A percentile compares a stretch with the other conserved stretches of the same genome.
These are phyloP conservation scores for Pogoniulus pusillus DNA, from an alignment of 2,797 vertebrate genomes.

Conservation along the genomic window DNA sequence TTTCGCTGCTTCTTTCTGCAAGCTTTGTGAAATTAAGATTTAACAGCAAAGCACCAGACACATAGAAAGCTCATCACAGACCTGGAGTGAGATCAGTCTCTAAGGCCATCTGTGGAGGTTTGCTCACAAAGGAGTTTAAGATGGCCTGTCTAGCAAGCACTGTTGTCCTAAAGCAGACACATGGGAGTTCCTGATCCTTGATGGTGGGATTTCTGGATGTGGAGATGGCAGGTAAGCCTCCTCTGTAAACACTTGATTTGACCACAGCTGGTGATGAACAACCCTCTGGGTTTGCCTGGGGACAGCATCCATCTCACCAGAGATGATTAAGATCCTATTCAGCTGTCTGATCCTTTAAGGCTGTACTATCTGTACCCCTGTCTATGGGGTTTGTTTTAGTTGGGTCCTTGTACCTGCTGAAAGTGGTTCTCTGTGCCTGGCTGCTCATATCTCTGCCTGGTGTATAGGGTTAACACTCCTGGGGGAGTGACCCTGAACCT, in stretches of 20 bases:
- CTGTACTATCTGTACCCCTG: fast-evolving
- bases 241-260: not conserved
- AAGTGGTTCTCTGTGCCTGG: fast-evolving
- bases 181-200: fast-evolving
- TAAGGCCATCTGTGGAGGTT: not conserved
- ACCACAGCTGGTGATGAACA: fast-evolving
- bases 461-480: no score
- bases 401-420: not conserved
- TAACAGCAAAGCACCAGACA: not conserved
- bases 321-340: fast-evolving
- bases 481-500: no score
- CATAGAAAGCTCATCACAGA: not conserved
- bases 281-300: not conserved
- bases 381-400: not conserved
- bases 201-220: not conserved
- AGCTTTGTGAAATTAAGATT: not conserved
- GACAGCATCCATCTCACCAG: no score
- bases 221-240: not conserved
- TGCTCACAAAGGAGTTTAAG: not conserved
- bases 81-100: fast-evolving
- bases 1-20: not conserved
- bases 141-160: not conserved
- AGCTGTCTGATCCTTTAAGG: no score
- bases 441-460: not conserved
- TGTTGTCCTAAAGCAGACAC: not conserved